A percentile compares a stretch with the other conserved stretches of the same genome.
These are phyloP conservation scores for Anadara kagoshimensis DNA, from an alignment of 1,140 invertebrate genomes.

Conservation along the genomic window DNA sequence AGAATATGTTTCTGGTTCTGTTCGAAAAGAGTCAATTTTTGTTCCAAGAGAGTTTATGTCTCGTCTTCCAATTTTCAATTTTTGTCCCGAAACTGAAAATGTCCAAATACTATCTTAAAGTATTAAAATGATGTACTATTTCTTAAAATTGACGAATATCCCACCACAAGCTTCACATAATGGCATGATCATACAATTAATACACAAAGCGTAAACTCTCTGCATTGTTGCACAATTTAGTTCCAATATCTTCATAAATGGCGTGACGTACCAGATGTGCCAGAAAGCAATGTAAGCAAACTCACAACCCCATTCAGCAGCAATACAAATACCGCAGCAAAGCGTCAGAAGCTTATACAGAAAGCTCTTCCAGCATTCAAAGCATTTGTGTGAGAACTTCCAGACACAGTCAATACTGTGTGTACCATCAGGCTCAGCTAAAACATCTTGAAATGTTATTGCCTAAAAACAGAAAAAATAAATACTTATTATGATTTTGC, in stretches of 20 bases:
- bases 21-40: too few relatives aligned
- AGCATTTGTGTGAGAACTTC: conserved; percentile 82
- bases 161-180: conserved; percentile 49
- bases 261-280: conserved; percentile 71
- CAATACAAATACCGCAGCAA: conserved; percentile 79
- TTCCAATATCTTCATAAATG: conserved; percentile 49
- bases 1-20: too few relatives aligned
- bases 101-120: too few relatives aligned
- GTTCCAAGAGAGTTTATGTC: too few relatives aligned
- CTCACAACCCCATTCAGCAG: conserved; percentile 81
- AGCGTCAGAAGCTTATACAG: conserved; percentile 82
- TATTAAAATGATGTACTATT: not conserved
- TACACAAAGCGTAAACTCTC: conserved; percentile 77
- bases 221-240: conserved; percentile 80
- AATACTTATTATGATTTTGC: not conserved
- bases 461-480: conserved; percentile 14
- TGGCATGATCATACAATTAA: conserved; percentile 61
- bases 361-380: conserved; percentile 81
- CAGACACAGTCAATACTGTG: conserved; percentile 85
- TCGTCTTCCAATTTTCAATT: too few relatives aligned
- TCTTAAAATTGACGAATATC: conserved; percentile 49
- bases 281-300: conserved; percentile 84
- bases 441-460: conserved; percentile 81
- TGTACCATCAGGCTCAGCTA: conserved; percentile 85
- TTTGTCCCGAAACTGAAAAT: too few relatives aligned